Evolutionary conservation across 2,113 vertebrate genomes (phyloP).

Genomic region (Triplophysa tibetana): DNA sequence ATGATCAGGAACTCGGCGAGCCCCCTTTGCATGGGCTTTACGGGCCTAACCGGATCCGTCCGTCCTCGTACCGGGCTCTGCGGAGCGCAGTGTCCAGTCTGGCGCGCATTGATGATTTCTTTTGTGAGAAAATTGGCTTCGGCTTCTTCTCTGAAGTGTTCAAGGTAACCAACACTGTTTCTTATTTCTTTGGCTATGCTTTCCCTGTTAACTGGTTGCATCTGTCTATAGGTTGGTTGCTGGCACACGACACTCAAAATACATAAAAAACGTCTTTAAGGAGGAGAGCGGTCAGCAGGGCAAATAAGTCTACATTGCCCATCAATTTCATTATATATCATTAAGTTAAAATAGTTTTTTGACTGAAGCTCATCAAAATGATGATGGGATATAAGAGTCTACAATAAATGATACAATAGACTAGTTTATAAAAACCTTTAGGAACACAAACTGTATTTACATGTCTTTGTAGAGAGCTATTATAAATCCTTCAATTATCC

Average conservation of each 20-base stretch:
- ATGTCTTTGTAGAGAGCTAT: neutral
- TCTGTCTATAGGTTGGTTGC: neutral
- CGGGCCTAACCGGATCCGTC: conserved; percentile 80
- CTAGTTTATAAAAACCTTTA: neutral
- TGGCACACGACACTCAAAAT: neutral
- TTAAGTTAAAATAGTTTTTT: neutral
- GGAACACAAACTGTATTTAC: neutral
- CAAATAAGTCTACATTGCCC: too few relatives aligned
- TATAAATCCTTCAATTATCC: neutral
- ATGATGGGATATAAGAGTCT: too few relatives aligned
- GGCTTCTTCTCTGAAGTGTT: conserved; percentile 98
- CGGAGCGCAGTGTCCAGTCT: conserved; percentile 91
- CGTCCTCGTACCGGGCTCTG: conserved; percentile 90
- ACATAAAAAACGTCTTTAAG: neutral
- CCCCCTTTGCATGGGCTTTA: conserved; percentile 71
- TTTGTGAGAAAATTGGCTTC: conserved; percentile 93
- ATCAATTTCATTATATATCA: neutral
- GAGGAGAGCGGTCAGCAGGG: neutral
- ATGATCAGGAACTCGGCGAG: conserved; percentile 70
- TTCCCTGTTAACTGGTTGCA: neutral
- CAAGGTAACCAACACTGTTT: conserved; percentile 77
- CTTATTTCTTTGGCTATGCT: neutral
- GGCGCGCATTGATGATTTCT: conserved; percentile 92
- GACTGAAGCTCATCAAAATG: too few relatives aligned
- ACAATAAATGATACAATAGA: neutral